Conservation (phyloP, 2,113 vertebrate genomes). For the Thymallus thymallus region DNA sequence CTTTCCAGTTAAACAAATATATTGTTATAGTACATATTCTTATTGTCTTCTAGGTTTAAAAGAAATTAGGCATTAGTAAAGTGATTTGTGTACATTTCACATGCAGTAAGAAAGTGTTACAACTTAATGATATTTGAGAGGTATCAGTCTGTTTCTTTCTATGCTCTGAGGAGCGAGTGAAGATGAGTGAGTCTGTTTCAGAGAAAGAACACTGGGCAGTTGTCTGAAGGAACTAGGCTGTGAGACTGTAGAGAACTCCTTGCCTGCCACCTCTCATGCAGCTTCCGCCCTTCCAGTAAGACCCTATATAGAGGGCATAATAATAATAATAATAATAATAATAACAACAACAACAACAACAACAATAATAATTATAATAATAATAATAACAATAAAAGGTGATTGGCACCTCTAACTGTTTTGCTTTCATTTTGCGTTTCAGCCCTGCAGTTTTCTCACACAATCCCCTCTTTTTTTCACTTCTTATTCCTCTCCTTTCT, state of each 20-base stretch:
- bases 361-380: no score
- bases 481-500: conserved; percentile 1
- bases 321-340: no score
- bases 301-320: conserved; percentile 8
- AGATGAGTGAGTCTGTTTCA: not conserved
- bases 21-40: not conserved
- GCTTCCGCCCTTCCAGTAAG: conserved; percentile 9
- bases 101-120: not conserved
- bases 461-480: conserved; percentile 19
- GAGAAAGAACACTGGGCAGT: not conserved
- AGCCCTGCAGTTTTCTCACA: conserved; percentile 55
- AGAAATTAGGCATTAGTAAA: no score
- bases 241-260: not conserved
- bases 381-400: no score
- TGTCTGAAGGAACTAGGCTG: not conserved
- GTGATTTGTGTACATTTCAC: no score
- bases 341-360: no score
- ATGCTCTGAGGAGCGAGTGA: no score
- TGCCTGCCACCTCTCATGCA: conserved; percentile 4
- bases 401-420: conserved; percentile 49
- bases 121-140: not conserved
- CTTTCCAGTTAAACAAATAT: not conserved
- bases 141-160: not conserved
- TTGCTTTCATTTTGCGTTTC: conserved; percentile 48
- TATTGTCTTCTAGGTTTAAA: no score